phyloP scores from a whole-genome alignment of 1,140 invertebrate genomes.

The Leptopilina clavipes region DNA sequence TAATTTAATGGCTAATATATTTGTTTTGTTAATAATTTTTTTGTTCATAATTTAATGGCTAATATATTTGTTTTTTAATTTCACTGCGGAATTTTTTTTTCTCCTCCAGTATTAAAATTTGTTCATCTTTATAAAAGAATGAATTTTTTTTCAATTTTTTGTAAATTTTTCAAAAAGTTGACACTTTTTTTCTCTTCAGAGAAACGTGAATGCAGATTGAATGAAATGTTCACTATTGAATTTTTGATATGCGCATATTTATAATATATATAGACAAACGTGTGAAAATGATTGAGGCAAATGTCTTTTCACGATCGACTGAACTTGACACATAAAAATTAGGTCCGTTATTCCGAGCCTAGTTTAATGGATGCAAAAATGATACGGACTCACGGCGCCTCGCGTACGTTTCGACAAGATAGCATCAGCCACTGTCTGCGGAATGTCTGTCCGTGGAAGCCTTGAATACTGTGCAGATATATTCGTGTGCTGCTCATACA shows the following conservation, averaged over 20 bases:
- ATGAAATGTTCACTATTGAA: background rate
- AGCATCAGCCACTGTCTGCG: conserved; percentile 32
- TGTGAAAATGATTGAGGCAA: conserved; percentile 19
- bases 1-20: background rate
- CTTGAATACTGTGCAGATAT: conserved; percentile 12
- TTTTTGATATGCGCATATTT: too few species aligned
- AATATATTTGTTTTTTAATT: too few species aligned
- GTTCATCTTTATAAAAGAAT: too few species aligned
- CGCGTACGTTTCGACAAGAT: conserved; percentile 27
- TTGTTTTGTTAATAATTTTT: background rate
- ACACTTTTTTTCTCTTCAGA: too few species aligned
- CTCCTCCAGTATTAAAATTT: too few species aligned
- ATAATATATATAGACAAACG: background rate
- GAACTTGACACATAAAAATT: conserved; percentile 34
- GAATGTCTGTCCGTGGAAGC: conserved; percentile 26
- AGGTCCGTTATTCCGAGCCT: conserved; percentile 26
- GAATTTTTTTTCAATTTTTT: too few species aligned
- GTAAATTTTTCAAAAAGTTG: too few species aligned
- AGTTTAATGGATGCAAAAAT: conserved; percentile 32
- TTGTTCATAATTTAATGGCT: background rate
- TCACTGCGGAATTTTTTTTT: too few species aligned
- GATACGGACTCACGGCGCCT: conserved; percentile 28
- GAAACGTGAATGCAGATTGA: background rate
- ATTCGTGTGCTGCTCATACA: conserved; percentile 10
- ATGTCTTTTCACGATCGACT: conserved; percentile 24